These are phyloP conservation scores for Indri indri DNA, from an alignment of 2,113 vertebrate species.

Conservation along the genomic window DNA sequence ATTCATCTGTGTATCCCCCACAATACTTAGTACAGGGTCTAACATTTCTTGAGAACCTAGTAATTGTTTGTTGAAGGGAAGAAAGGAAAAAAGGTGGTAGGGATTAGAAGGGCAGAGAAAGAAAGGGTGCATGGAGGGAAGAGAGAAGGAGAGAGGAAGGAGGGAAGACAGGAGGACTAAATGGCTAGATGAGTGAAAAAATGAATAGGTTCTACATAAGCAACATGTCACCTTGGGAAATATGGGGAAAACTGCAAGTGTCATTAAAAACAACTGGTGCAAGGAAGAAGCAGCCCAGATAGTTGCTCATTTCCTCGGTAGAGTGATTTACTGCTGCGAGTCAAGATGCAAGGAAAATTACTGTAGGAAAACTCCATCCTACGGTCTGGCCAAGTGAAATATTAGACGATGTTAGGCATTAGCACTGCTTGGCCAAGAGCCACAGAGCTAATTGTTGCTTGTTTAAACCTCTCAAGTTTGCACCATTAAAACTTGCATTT, in stretches of 20 bases:
- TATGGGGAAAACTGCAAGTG: neutral
- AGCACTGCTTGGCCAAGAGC: conserved; percentile 48
- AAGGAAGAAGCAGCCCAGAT: neutral
- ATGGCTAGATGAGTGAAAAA: neutral
- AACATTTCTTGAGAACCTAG: neutral
- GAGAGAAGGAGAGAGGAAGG: neutral
- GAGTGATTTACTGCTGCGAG: neutral
- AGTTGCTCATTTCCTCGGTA: neutral
- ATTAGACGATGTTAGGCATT: conserved; percentile 14
- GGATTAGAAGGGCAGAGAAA: neutral
- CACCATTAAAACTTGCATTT: conserved; percentile 36
- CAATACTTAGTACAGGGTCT: neutral
- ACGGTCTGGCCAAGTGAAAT: conserved; percentile 42
- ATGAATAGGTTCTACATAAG: neutral
- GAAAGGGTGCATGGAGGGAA: neutral
- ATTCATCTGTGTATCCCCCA: neutral
- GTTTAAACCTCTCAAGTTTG: neutral
- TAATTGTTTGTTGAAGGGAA: neutral
- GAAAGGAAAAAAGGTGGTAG: neutral
- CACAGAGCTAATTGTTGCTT: conserved; percentile 38
- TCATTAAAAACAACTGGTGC: conserved; percentile 12
- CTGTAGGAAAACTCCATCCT: neutral
- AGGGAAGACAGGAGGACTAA: neutral
- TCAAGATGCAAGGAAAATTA: conserved; percentile 36
- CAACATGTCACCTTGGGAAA: neutral